These are phyloP conservation scores for Metopia argyrocephala DNA, from an alignment of 2,888 invertebrate genomes.

Conservation along the genomic window DNA sequence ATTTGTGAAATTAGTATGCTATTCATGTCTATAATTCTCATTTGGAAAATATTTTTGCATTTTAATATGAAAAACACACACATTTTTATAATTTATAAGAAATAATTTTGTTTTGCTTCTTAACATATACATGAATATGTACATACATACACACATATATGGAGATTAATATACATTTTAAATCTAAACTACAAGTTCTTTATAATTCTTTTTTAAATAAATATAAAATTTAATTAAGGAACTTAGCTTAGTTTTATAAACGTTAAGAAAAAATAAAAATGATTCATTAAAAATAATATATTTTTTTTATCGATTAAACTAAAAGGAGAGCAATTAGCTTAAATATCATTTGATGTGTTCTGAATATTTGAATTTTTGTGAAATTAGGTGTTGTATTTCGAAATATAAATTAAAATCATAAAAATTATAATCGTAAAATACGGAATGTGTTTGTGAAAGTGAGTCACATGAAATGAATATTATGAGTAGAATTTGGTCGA, in stretches of 20 bases:
- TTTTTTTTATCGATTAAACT: too few relatives aligned
- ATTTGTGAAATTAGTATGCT: conserved; percentile 49
- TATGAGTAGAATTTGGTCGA: conserved; percentile 6
- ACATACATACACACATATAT: too few relatives aligned
- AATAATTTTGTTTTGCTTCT: conserved; percentile 18
- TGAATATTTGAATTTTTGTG: too few relatives aligned
- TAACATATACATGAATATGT: neutral
- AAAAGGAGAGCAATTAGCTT: too few relatives aligned
- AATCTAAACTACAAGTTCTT: neutral
- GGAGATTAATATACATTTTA: neutral
- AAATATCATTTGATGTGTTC: neutral
- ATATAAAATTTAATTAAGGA: neutral
- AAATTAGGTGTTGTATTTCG: too few relatives aligned
- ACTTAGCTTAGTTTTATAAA: neutral
- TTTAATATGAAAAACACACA: conserved; percentile 39
- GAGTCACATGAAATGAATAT: conserved; percentile 28
- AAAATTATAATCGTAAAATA: conserved; percentile 23
- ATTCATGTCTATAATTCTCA: conserved; percentile 64
- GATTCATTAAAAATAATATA: too few relatives aligned
- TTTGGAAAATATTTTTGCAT: conserved; percentile 38
- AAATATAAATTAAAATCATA: neutral
- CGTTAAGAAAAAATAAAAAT: neutral
- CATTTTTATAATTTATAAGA: neutral
- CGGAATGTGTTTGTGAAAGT: conserved; percentile 54
- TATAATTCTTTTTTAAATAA: neutral